phyloP scores from a whole-genome alignment of 2,113 vertebrate genomes.

The Sus scrofa region DNA sequence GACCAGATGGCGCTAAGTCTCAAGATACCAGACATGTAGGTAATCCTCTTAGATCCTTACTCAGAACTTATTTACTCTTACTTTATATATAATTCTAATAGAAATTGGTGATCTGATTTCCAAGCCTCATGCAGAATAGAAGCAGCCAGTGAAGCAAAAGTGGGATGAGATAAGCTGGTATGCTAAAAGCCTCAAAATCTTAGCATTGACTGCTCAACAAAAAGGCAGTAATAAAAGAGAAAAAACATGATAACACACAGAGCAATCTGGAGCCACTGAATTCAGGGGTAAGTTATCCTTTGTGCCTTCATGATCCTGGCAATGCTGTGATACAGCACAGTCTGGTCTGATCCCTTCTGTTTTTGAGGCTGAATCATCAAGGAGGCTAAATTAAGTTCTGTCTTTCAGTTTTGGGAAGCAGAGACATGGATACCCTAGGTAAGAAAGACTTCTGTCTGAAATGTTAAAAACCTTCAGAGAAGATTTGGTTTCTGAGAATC shows the following conservation, averaged over 20 bases:
- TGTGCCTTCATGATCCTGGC: background rate
- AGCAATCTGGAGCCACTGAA: background rate
- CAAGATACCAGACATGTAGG: conserved; percentile 2
- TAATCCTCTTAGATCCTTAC: conserved; percentile 26
- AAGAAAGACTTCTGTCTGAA: background rate
- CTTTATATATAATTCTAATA: background rate
- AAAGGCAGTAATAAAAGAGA: background rate
- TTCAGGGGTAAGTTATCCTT: background rate
- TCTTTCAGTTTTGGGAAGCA: conserved; percentile 46
- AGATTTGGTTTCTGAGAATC: conserved; percentile 10
- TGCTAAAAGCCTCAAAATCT: background rate
- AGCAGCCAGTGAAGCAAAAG: background rate
- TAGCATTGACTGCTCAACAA: background rate
- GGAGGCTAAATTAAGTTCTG: background rate
- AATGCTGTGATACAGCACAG: background rate
- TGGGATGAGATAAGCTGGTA: background rate
- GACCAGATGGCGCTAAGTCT: background rate
- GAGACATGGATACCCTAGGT: background rate
- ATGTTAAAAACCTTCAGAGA: conserved; percentile 8
- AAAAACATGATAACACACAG: background rate
- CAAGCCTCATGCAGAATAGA: background rate
- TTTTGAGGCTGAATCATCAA: conserved; percentile 1
- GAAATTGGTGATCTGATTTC: background rate
- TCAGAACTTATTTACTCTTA: conserved; percentile 22
- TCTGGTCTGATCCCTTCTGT: background rate